Evolutionary conservation across 2,888 invertebrate species (phyloP), one percentile per base, ranked within the genome.

Genomic region (Clunio marinus): DNA sequence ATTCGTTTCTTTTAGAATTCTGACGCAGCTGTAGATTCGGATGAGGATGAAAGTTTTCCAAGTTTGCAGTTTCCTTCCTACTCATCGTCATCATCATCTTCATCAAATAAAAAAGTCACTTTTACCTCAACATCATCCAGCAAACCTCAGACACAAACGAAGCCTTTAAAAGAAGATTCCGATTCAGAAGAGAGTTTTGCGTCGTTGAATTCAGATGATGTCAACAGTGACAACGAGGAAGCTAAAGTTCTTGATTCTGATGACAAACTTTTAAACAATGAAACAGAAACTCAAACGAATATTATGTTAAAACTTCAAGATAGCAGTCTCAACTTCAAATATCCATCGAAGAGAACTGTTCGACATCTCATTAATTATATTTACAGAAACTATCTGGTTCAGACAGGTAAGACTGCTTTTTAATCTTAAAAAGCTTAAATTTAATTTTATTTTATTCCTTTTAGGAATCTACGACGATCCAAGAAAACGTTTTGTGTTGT

Each of bases 181-280:
- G 60, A 63, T 28, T 51, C 51, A 13, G 46, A 37, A 17, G 63
- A 63, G 8, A 37, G 41, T n/a, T 63, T 63, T 28, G 63, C 63
- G 0, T 63, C 63, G 24, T 8, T 63, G 15, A 24, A 46, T n/a
- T 63, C 63, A 27, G 25, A 63, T 27, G 63, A 63, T 10, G 27
- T 46, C 4, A 15, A 25, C 15, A 45, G 46, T 27, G 46, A 28
- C 7, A 17, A 17, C 2, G 60, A 60, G 2, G 63, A 46, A 32
- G 20, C 32, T 8, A 59, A 59, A 22, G 35, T 59, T 2, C 20
- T 59, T 1, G 63, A 65, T 25, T 15, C 27, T 13, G 46, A 51
- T 1, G 55, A 67, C 4, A 24, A 67, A 7, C 1, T 41, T 1
- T 15, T 41, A 22, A 24, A 22, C 55, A 41, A 15, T 25, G 25